Evolutionary conservation across 1,140 invertebrate species (phyloP).

Genomic region (Ostrea edulis): DNA sequence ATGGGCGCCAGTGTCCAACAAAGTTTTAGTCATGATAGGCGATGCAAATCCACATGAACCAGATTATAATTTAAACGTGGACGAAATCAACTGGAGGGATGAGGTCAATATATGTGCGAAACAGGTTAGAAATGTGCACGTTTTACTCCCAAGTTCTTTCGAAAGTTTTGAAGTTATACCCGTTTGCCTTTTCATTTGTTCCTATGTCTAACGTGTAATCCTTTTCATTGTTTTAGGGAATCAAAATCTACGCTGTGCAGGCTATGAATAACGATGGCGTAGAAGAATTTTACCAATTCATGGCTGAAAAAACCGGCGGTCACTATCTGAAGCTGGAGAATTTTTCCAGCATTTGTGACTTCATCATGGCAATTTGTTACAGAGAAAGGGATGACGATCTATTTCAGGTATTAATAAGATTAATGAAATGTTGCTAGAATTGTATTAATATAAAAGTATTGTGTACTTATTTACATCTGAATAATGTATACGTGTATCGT

Average conservation of each 20-base stretch:
- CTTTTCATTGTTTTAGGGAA: conserved; percentile 51
- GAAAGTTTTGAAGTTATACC: too few relatives aligned
- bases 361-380: conserved; percentile 72
- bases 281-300: conserved; percentile 62
- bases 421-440: too few relatives aligned
- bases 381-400: conserved; percentile 64
- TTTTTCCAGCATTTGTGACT: conserved; percentile 68
- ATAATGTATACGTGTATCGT: too few relatives aligned
- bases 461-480: neutral
- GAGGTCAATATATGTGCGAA: conserved; percentile 62
- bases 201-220: too few relatives aligned
- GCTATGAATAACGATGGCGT: conserved; percentile 50
- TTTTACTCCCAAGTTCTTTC: too few relatives aligned
- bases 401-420: neutral
- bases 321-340: conserved; percentile 66
- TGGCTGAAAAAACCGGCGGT: conserved; percentile 66
- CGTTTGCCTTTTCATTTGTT: too few relatives aligned
- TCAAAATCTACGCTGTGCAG: conserved; percentile 70
- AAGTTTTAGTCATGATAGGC: conserved; percentile 75
- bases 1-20: conserved; percentile 69
- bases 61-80: conserved; percentile 64
- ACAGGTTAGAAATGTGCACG: conserved; percentile 36
- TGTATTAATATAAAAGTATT: too few relatives aligned
- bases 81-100: conserved; percentile 72
- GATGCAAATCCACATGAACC: conserved; percentile 73